Base-by-base conservation (phyloP, 2,113 vertebrate genomes). In the Nothocercus julius region DNA sequence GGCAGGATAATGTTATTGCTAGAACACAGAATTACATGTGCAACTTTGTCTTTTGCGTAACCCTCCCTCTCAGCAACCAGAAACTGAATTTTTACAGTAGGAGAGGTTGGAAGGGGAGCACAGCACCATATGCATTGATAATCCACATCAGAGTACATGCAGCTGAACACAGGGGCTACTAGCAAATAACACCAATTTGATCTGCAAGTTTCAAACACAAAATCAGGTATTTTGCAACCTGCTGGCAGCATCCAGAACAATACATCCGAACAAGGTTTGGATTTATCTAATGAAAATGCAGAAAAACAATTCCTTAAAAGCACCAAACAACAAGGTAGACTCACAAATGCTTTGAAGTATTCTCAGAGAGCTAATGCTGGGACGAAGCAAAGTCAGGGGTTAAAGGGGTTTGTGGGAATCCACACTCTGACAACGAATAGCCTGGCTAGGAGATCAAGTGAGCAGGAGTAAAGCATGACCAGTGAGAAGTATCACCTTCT, bases 381-480 rank as follows among this genome's bases (percentile, higher is more conserved):
- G 30, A 30, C 18, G 76, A 85, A 83, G 49, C n/a, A 40, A 69
- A 69, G 44, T 34, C 36, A 44, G 62, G 34, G 27, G 36, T 75
- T 53, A 25, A 54, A 80, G 69, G 18, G n/a, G 4, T 67, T 32
- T 49, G 30, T 68, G 62, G 38, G 28, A 61, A 19, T 49, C 24
- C 40, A 2, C 14, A 20, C 4, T 2, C 8, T 59, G 54, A 6
- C 8, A 53, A 32, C 20, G 78, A 18, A 19, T 51, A 40, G 25
- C 17, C 12, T 7, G 13, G 21, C 40, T 70, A 15, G 30, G 59
- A 79, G 5, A 34, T n/a, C 0, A 0, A 67, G 45, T 10, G 17
- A 67, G 66, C 66, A 24, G 21, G 45, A 36, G 47, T 28, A 69
- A 81, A 90, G 13, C 19, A 14, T 11, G 9, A 40, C 25, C 11